phyloP scores from a whole-genome alignment of 2,113 vertebrate genomes.

The Notarius quadriscutis region DNA sequence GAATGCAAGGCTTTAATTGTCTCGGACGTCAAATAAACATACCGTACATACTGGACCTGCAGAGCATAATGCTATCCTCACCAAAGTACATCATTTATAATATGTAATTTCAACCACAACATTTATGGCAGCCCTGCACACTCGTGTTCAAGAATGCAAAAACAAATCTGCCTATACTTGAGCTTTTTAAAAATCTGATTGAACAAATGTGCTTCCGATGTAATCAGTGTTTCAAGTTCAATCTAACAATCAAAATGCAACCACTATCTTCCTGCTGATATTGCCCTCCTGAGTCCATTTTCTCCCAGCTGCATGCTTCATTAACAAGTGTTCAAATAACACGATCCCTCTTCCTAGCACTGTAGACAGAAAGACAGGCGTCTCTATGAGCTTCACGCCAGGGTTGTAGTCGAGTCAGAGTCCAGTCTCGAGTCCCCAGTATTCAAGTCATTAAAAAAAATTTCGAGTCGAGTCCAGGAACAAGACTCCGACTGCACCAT shows the following conservation, averaged over 20 bases:
- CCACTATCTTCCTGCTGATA: neutral
- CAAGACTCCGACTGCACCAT: too few species aligned
- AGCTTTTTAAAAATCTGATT: neutral
- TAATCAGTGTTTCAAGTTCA: neutral
- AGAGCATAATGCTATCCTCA: neutral
- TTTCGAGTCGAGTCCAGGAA: too few species aligned
- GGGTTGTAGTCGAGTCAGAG: too few species aligned
- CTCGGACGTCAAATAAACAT: neutral
- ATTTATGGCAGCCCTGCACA: neutral
- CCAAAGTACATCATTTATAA: conserved; percentile 11
- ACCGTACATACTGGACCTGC: neutral
- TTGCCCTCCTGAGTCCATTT: neutral
- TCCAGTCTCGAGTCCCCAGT: too few species aligned
- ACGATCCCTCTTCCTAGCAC: neutral
- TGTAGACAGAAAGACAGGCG: neutral
- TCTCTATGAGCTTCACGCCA: neutral
- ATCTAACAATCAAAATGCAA: neutral
- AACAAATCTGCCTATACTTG: neutral
- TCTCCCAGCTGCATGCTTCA: neutral
- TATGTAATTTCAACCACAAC: conserved; percentile 17
- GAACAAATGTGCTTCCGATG: neutral
- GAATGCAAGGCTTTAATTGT: neutral
- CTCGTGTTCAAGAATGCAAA: neutral
- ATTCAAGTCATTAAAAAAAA: too few species aligned
- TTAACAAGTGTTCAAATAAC: neutral